Base-by-base conservation (phyloP, 1,140 invertebrate genomes). In the Zaprionus camerounensis region DNA sequence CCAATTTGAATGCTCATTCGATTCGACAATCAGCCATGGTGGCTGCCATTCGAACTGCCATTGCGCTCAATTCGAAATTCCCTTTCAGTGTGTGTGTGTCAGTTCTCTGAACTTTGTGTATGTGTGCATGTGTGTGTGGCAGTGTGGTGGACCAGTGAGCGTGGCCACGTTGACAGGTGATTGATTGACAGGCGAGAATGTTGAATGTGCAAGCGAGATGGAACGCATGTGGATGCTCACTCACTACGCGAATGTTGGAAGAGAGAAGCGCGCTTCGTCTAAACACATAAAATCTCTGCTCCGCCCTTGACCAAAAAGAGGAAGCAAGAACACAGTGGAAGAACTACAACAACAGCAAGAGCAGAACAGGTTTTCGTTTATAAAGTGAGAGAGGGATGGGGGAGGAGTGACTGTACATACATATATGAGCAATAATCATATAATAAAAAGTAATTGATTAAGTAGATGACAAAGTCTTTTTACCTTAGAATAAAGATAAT, bases 101-200 rank as follows among this genome's bases (percentile, higher is more conserved):
- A 38, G 36, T 15, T 38, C 13, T 3, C 36, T 38, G 13, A 15
- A 15, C n/a, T 46, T 7, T 65, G 74, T 80, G 22, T 57, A 17
- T 66, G 64, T 28, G 11, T 57, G 53, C 61, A 26, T 26, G 24
- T 26, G 62, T 53, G 55, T 11, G 46, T n/a, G 22, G 38, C 31
- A 24, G 44, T 67, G 67, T 36, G 73, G 56, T 77, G 71, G 70
- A 76, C 77, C 83, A 82, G 80, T 75, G 70, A 81, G 82, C 78
- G 82, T 81, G 77, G 78, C 84, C 76, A 77, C 69, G 49, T 76
- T 86, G 90, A 86, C 90, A 91, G 82, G 80, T 88, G 90, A 91
- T 91, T 91, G 90, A 91, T 91, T 90, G 90, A 91, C 90, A 91
- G 71, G 56, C 71, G 53, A 46, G n/a, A 51, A 79, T 64, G 46